phyloP scores from a whole-genome alignment of 2,797 vertebrate species.

The Poecilia wingei region DNA sequence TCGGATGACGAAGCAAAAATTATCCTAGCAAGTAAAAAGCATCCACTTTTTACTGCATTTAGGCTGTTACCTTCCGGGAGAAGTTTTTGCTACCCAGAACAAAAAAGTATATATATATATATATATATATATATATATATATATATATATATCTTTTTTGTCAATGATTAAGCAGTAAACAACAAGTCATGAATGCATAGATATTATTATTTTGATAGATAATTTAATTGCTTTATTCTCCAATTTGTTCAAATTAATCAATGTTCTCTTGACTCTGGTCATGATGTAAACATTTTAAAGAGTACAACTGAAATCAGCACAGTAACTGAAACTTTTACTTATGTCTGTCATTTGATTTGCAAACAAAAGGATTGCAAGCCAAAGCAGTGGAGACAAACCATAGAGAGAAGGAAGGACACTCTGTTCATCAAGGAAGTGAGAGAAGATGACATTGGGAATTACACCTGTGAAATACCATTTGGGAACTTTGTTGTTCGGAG shows the following conservation, averaged over 20 bases:
- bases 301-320: neutral
- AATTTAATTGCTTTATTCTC: neutral
- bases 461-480: constrained; percentile 95
- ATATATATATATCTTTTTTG: neutral
- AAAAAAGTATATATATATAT: neutral
- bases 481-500: constrained; percentile 96
- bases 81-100: neutral
- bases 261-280: neutral
- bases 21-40: neutral
- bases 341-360: constrained; percentile 14
- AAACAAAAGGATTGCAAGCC: constrained; percentile 90
- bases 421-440: constrained; percentile 93
- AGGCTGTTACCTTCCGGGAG: neutral
- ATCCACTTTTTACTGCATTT: neutral
- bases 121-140: too few species aligned
- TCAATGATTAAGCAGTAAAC: neutral
- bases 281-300: neutral
- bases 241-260: neutral
- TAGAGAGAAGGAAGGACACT: constrained; percentile 88
- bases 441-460: constrained; percentile 99
- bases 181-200: neutral
- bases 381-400: constrained; percentile 91
- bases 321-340: too few species aligned
- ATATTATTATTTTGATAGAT: neutral
- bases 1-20: neutral